Evolutionary conservation across 2,113 vertebrate species (phyloP).

Genomic region (Callaeas wilsoni): DNA sequence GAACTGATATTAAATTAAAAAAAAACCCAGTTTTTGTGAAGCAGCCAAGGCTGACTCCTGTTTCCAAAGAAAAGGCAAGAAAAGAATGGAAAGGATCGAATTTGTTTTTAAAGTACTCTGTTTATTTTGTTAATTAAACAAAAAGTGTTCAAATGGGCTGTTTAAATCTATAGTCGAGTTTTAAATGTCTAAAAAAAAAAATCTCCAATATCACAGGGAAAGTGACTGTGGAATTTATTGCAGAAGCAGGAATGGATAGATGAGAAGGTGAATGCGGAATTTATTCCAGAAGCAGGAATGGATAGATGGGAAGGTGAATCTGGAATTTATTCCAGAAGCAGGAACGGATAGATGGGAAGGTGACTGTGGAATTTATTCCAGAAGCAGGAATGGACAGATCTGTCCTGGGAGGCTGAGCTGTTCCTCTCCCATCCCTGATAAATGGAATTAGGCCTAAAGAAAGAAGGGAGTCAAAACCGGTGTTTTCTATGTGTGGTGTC

Average conservation of each 20-base stretch:
- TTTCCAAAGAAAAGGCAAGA: background rate
- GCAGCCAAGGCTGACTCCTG: background rate
- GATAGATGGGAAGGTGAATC: background rate
- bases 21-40: background rate
- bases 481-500: background rate
- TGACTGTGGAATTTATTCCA: background rate
- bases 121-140: background rate
- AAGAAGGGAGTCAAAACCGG: background rate
- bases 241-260: background rate
- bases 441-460: background rate
- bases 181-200: background rate
- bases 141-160: background rate
- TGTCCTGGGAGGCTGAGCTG: background rate
- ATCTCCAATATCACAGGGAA: fast-evolving
- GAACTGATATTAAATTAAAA: background rate
- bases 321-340: background rate
- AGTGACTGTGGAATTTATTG: background rate
- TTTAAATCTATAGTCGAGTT: background rate
- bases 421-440: background rate
- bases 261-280: background rate
- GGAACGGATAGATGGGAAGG: too few species aligned
- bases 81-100: background rate
- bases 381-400: background rate
- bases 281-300: background rate
- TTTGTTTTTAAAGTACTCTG: background rate